Percentiles rank a stretch among this genome's conserved stretches.
Evolutionary conservation across 2,888 invertebrate species (phyloP).

Genomic region (Parnassius mnemosyne): DNA sequence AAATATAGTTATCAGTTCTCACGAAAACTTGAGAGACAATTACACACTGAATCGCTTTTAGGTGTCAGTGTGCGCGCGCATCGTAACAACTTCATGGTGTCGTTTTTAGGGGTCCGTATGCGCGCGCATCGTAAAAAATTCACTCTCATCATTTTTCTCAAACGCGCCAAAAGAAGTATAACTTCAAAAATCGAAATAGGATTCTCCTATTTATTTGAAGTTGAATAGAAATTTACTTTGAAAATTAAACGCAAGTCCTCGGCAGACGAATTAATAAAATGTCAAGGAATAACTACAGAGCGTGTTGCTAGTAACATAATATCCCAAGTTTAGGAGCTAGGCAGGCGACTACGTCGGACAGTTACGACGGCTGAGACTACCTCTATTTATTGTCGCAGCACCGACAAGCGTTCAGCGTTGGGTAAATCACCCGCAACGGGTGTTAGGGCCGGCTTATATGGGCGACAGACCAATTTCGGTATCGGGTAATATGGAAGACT

Average conservation of each 20-base stretch:
- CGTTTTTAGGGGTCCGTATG: too few species aligned
- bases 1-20: too few species aligned
- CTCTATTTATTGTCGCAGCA: constrained; percentile 53
- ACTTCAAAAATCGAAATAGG: too few species aligned
- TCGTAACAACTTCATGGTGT: too few species aligned
- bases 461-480: constrained; percentile 27
- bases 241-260: neutral
- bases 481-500: constrained; percentile 15
- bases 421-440: constrained; percentile 47
- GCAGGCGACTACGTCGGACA: constrained; percentile 6
- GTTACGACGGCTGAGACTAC: constrained; percentile 37
- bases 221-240: too few species aligned
- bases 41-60: too few species aligned
- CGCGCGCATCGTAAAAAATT: too few species aligned
- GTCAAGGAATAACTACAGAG: neutral
- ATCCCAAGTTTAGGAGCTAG: constrained; percentile 12
- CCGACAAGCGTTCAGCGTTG: constrained; percentile 38
- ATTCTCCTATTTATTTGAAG: too few species aligned
- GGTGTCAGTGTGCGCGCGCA: too few species aligned
- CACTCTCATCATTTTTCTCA: too few species aligned
- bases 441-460: constrained; percentile 42
- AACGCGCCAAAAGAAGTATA: too few species aligned
- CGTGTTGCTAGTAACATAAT: constrained; percentile 20
- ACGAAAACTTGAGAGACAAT: too few species aligned
- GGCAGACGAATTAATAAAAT: constrained; percentile 1